Percentiles rank a stretch among this genome's conserved stretches.
Conservation (phyloP, 2,113 vertebrate genomes). For the Entelurus aequoreus region DNA sequence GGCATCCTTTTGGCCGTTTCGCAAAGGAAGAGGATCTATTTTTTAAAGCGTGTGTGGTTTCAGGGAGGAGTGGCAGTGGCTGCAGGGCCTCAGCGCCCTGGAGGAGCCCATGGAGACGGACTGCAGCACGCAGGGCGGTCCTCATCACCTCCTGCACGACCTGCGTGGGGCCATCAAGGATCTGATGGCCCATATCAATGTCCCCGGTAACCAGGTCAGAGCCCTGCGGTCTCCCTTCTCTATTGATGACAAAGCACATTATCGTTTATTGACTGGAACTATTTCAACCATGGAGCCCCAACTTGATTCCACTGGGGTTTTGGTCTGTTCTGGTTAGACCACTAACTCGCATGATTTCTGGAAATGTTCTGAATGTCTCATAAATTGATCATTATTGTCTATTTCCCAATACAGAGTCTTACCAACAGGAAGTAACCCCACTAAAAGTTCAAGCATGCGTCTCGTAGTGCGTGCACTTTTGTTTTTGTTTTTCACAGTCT, state of each 20-base stretch:
- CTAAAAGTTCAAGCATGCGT: background rate
- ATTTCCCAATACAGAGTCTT: conserved; percentile 15
- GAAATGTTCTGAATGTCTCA: conserved; percentile 36
- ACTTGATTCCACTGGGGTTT: conserved; percentile 27
- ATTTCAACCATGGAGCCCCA: conserved; percentile 19
- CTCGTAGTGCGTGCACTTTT: background rate
- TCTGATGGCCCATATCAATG: conserved; percentile 79
- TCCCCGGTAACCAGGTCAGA: conserved; percentile 80
- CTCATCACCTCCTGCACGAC: conserved; percentile 78
- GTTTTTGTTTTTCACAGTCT: background rate
- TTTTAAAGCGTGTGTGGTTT: conserved; percentile 5
- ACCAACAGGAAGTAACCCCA: background rate
- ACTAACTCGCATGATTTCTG: conserved; percentile 46
- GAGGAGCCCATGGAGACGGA: conserved; percentile 71
- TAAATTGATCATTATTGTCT: conserved; percentile 34
- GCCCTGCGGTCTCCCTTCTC: background rate
- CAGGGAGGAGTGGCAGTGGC: conserved; percentile 91
- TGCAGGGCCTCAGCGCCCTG: conserved; percentile 74
- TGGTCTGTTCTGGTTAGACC: conserved; percentile 43
- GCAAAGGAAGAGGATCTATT: background rate
- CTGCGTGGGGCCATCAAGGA: conserved; percentile 78
- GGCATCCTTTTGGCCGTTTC: background rate
- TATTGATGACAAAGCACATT: background rate
- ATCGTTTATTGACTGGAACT: conserved; percentile 4
- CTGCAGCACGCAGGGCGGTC: conserved; percentile 66